A percentile compares a stretch with the other conserved stretches of the same genome.
These are phyloP conservation scores for Himalopsyche anomala DNA, from an alignment of 2,888 invertebrate genomes.

Conservation along the genomic window DNA sequence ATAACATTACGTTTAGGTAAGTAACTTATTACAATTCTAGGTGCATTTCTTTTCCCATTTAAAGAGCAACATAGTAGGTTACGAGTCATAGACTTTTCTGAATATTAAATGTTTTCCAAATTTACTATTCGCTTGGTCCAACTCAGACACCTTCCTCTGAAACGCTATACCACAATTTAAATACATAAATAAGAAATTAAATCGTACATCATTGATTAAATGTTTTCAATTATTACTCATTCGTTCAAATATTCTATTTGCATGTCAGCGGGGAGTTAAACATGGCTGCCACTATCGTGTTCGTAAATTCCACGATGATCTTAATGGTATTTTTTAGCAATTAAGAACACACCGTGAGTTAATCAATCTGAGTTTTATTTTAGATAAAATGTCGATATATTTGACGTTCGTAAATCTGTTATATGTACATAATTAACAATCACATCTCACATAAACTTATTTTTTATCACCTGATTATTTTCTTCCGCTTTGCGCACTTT, in stretches of 20 bases:
- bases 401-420: background rate
- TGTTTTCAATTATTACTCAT: slow-evolving; percentile 16
- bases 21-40: too few relatives aligned
- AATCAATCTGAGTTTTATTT: slow-evolving; percentile 8
- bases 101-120: too few relatives aligned
- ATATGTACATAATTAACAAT: background rate
- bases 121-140: too few relatives aligned
- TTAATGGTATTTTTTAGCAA: slow-evolving; percentile 43
- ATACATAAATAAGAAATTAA: background rate
- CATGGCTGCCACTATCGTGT: slow-evolving; percentile 23
- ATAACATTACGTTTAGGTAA: too few relatives aligned
- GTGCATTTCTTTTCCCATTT: too few relatives aligned
- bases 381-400: slow-evolving; percentile 24
- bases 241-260: background rate
- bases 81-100: too few relatives aligned
- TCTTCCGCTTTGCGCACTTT: too few relatives aligned
- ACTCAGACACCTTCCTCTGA: too few relatives aligned
- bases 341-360: slow-evolving; percentile 24
- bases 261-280: slow-evolving; percentile 4
- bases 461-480: too few relatives aligned
- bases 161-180: too few relatives aligned
- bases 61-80: too few relatives aligned
- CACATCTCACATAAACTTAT: too few relatives aligned
- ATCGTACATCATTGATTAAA: background rate
- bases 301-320: background rate